Conservation (phyloP, 2,888 invertebrate species). For the Sphecodes monilicornis region DNA sequence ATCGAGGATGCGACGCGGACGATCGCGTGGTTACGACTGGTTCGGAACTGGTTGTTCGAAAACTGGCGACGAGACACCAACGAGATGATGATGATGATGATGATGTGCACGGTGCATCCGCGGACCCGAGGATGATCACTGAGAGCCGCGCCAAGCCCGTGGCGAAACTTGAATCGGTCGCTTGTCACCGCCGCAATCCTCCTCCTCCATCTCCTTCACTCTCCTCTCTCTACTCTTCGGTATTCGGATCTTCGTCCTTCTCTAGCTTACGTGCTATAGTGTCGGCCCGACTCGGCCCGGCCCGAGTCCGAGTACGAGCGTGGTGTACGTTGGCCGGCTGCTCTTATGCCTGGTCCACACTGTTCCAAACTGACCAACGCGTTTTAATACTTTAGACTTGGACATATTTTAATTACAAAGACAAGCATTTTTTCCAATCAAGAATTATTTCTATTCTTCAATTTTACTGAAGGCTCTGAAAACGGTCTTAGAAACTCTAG, state of each 20-base stretch:
- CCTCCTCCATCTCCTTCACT: neutral
- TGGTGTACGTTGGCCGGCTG: neutral
- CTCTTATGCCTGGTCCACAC: neutral
- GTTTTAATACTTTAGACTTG: no score
- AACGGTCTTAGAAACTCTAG: no score
- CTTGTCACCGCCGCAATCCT: neutral
- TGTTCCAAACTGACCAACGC: no score
- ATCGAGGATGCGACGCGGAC: neutral
- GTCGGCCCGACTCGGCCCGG: neutral
- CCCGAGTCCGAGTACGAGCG: neutral
- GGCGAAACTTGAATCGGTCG: constrained; percentile 37
- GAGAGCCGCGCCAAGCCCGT: constrained; percentile 23
- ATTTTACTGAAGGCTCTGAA: no score
- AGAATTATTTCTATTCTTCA: no score
- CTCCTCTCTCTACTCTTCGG: neutral
- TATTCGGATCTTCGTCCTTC: neutral
- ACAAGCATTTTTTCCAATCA: no score
- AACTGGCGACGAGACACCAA: constrained; percentile 9
- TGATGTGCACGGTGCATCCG: constrained; percentile 8
- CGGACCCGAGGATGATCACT: constrained; percentile 21
- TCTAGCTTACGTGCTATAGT: neutral
- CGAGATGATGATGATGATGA: neutral
- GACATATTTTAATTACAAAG: no score
- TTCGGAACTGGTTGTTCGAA: neutral
- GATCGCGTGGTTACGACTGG: constrained; percentile 2